These are phyloP conservation scores for Drosophila siamana DNA, from an alignment of 2,888 invertebrate genomes.

Conservation along the genomic window DNA sequence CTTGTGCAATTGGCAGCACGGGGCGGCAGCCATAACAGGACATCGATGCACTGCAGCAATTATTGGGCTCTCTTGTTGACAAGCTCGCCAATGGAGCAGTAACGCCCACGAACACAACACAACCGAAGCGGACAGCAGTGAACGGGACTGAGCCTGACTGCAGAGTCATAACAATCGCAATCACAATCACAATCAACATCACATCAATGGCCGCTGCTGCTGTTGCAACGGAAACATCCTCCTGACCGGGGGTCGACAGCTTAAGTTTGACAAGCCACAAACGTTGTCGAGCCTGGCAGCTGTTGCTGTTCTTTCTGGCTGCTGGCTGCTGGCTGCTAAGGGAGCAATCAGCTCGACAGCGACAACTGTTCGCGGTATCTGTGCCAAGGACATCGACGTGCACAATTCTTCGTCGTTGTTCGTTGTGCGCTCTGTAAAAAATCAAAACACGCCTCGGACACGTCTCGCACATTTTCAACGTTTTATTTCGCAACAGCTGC, in stretches of 20 bases:
- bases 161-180: constrained; percentile 51
- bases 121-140: too few relatives aligned
- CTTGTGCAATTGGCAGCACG: not conserved
- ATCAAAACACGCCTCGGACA: not conserved
- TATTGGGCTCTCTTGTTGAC: constrained; percentile 57
- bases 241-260: constrained; percentile 25
- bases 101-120: not conserved
- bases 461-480: constrained; percentile 65
- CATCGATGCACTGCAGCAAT: constrained; percentile 60
- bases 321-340: constrained; percentile 52
- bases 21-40: constrained; percentile 35
- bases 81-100: constrained; percentile 40
- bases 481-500: constrained; percentile 74
- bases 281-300: constrained; percentile 24
- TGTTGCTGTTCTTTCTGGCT: constrained; percentile 15
- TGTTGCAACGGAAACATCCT: constrained; percentile 14
- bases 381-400: constrained; percentile 72
- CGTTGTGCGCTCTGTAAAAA: not conserved
- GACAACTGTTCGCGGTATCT: constrained; percentile 52
- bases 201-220: constrained; percentile 31
- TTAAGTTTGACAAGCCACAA: constrained; percentile 48
- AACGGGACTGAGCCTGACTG: not conserved
- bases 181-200: constrained; percentile 37
- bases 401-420: constrained; percentile 31
- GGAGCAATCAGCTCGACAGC: constrained; percentile 68